Base-by-base conservation (phyloP, 2,888 invertebrate genomes). In the Chrysotoxum bicinctum region DNA sequence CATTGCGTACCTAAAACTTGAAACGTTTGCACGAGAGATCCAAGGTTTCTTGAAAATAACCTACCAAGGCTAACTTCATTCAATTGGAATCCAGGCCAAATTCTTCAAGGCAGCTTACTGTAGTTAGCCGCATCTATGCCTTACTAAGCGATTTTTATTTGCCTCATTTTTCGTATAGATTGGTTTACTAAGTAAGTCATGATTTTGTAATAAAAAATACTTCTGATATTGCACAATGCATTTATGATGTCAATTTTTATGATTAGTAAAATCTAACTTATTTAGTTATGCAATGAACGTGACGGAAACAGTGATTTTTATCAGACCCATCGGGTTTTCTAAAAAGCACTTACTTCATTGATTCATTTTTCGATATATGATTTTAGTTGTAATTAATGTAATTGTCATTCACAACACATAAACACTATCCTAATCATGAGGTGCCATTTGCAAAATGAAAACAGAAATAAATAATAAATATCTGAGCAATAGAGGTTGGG, bases 221-320 rank as follows among this genome's bases (percentile, higher is more conserved):
- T 0, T 19, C 9, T 16, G 3, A 45, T 19, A 16, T 16, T 43
- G 43, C 16, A 43, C 16, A 23, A 1, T 50, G 50, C 23, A 60
- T 23, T n/a, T 26, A 43, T 62, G 60, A 62, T 43, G 26, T 62
- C 26, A 62, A 62, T 9, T 16, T 26, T 60, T 37, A 16, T 19
- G 23, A 43, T 62, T 3, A 62, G 21, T 14, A 10, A 26, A 26
- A 43, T 62, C 50, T 8, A 14, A 12, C 1, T 6, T 43, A 26
- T 26, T 43, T 16, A 2, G 10, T 62, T 62, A 40, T 62, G 26
- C 8, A 62, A 26, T 23, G 7, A 43, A 26, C 40, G 26, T 62
- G 60, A 43, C 12, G 12, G n/a, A 26, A 26, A 16, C 43, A n/a
- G n/a, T 43, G 40, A 62, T 62, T 62, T 40, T 26, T 23, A 60